Conservation (phyloP, 2,113 vertebrate species). For the Xiphorhynchus elegans region DNA sequence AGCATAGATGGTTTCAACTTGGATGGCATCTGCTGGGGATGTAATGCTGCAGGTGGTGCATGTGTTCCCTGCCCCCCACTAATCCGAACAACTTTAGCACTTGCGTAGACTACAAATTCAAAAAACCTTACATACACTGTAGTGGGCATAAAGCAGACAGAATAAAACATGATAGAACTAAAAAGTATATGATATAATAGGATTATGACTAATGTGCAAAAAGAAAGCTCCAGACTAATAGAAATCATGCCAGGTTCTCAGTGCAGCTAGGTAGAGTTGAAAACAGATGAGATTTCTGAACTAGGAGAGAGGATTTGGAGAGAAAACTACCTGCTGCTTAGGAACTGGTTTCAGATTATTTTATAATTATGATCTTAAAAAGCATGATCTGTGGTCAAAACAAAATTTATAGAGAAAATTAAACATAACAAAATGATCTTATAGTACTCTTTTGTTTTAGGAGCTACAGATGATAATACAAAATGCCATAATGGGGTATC, state of each 20-base stretch:
- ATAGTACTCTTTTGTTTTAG: not conserved
- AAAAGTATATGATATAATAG: not conserved
- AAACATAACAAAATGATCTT: not conserved
- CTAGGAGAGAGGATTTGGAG: not conserved
- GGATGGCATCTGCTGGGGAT: not conserved
- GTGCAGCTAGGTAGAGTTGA: not conserved
- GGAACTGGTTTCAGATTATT: not conserved
- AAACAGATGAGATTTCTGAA: not conserved
- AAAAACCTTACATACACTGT: not conserved
- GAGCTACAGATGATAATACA: not conserved
- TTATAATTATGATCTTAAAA: not conserved
- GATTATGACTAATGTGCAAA: not conserved
- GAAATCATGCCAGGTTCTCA: not conserved
- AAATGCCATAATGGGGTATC: not conserved
- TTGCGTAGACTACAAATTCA: not conserved
- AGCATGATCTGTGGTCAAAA: accelerated
- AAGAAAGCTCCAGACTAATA: not conserved
- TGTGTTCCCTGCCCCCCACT: not conserved
- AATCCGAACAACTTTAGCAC: not conserved
- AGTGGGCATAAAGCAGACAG: not conserved
- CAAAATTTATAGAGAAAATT: not conserved
- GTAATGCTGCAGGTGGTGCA: accelerated
- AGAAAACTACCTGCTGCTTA: not conserved
- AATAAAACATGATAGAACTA: not conserved
- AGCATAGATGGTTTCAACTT: not conserved